phyloP scores from a whole-genome alignment of 2,888 invertebrate species.

The Chymomyza procnemis region DNA sequence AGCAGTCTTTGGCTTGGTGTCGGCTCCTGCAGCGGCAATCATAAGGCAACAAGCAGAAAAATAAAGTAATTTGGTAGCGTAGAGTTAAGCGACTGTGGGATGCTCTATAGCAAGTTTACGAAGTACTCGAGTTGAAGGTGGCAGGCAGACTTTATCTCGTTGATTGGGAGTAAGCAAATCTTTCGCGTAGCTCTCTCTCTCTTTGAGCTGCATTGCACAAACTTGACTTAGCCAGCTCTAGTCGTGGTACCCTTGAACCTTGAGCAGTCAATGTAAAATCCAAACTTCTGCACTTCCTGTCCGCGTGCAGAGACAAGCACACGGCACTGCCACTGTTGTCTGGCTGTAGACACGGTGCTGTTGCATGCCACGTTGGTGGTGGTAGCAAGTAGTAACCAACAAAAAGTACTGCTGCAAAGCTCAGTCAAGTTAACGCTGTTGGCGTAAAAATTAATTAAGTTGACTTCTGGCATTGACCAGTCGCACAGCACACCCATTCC shows the following conservation, averaged over 20 bases:
- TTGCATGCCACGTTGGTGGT: conserved; percentile 55
- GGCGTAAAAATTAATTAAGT: conserved; percentile 70
- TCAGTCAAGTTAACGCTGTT: conserved; percentile 35
- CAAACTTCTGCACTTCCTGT: conserved; percentile 48
- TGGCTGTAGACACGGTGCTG: conserved; percentile 5
- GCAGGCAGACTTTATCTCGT: no score
- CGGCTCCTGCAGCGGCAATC: conserved; percentile 67
- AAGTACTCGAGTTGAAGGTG: no score
- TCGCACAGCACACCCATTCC: neutral
- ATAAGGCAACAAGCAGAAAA: conserved; percentile 11
- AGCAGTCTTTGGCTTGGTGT: neutral
- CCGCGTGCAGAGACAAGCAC: conserved; percentile 20
- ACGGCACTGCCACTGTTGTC: neutral
- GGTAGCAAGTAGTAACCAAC: neutral
- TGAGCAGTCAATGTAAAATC: conserved; percentile 25
- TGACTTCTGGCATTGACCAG: conserved; percentile 72
- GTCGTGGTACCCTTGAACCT: no score
- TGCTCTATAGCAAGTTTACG: neutral
- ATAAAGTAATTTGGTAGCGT: no score
- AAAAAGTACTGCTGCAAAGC: neutral
- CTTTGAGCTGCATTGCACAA: no score
- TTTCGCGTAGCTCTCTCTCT: no score
- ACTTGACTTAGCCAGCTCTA: no score
- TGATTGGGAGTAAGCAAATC: no score
- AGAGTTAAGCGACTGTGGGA: no score